These are phyloP conservation scores for Drosophila suzukii DNA, from an alignment of 1,140 invertebrate genomes.

Conservation along the genomic window DNA sequence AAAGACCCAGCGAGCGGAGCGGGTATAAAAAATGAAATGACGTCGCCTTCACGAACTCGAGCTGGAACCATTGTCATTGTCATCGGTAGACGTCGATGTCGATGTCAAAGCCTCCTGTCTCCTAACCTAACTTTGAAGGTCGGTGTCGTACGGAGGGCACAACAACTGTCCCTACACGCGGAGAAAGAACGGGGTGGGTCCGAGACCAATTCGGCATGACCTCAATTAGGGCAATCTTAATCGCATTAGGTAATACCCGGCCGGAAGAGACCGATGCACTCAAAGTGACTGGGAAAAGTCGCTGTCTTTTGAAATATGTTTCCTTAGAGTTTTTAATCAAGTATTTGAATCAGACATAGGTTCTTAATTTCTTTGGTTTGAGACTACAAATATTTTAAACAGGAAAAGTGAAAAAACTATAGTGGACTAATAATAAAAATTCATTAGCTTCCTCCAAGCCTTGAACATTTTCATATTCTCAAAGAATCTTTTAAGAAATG, in stretches of 20 bases:
- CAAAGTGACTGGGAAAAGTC: background rate
- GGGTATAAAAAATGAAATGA: conserved; percentile 70
- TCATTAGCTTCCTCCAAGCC: background rate
- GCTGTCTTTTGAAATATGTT: background rate
- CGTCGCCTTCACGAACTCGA: conserved; percentile 21
- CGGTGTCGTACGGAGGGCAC: conserved; percentile 2
- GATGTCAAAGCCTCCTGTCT: background rate
- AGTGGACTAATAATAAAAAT: no score
- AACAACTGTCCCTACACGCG: conserved; percentile 24
- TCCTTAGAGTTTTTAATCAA: background rate
- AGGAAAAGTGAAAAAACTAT: no score
- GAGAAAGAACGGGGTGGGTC: conserved; percentile 26
- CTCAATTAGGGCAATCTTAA: conserved; percentile 39
- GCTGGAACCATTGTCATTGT: conserved; percentile 37
- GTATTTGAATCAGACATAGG: no score
- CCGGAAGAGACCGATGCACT: conserved; percentile 3
- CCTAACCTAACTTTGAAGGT: conserved; percentile 42
- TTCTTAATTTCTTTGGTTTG: no score
- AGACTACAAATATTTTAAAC: no score
- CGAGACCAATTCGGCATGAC: conserved; percentile 18
- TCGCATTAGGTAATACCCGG: conserved; percentile 24
- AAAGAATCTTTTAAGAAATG: background rate
- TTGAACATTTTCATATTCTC: background rate
- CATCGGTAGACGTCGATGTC: conserved; percentile 10
- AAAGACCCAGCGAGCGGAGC: conserved; percentile 44